A percentile compares a stretch with the other conserved stretches of the same genome.
phyloP scores from a whole-genome alignment of 2,888 invertebrate species.

The Athalia circularis region DNA sequence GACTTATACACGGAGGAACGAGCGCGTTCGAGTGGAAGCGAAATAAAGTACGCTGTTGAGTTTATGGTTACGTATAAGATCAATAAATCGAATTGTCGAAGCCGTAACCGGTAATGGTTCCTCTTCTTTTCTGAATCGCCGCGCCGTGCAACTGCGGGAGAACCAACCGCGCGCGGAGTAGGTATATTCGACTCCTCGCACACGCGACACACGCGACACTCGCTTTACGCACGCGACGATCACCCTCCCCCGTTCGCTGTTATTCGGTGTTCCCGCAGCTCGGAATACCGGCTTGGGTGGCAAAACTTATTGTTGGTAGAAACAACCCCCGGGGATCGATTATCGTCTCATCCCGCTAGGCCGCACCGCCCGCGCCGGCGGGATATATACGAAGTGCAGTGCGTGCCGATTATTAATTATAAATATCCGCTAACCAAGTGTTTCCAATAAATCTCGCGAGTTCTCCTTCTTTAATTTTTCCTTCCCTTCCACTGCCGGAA shows the following conservation, averaged over 20 bases:
- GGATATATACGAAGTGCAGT: background rate
- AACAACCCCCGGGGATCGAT: slow-evolving; percentile 18
- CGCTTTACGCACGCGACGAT: slow-evolving; percentile 17
- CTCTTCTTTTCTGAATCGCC: background rate
- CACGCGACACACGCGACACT: background rate
- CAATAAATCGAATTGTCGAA: slow-evolving; percentile 41
- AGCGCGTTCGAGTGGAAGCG: background rate
- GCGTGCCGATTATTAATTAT: slow-evolving; percentile 2
- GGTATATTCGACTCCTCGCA: too few species aligned
- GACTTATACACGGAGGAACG: too few species aligned
- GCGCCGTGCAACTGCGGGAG: background rate
- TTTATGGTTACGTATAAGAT: slow-evolving; percentile 1
- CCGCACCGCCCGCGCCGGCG: background rate
- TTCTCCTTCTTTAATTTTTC: too few species aligned
- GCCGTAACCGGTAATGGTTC: slow-evolving; percentile 26
- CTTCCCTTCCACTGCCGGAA: too few species aligned
- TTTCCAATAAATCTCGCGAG: too few species aligned
- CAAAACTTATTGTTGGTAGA: slow-evolving; percentile 3
- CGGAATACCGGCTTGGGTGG: slow-evolving; percentile 2
- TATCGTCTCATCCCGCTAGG: slow-evolving; percentile 10
- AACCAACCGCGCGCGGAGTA: background rate
- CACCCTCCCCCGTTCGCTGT: background rate
- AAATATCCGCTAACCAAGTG: too few species aligned
- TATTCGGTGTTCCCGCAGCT: background rate
- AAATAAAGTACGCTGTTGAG: slow-evolving; percentile 6